phyloP scores from a whole-genome alignment of 2,113 vertebrate genomes.

The Pontoporia blainvillei region DNA sequence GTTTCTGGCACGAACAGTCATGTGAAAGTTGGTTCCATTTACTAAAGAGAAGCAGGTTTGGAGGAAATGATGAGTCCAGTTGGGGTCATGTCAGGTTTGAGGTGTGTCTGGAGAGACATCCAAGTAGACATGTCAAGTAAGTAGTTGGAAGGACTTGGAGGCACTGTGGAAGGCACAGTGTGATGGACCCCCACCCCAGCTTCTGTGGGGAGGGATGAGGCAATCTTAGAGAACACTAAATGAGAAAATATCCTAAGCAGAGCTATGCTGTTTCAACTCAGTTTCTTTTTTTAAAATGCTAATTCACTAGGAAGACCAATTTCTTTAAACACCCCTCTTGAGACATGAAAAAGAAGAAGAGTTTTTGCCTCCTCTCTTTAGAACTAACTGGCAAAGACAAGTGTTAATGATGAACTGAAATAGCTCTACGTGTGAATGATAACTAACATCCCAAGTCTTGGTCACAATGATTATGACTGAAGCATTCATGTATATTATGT shows the following conservation, averaged over 20 bases:
- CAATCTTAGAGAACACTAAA: background rate
- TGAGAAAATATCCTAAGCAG: background rate
- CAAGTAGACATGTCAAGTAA: background rate
- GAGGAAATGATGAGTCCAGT: background rate
- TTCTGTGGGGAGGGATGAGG: background rate
- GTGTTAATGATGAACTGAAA: slow-evolving; percentile 58
- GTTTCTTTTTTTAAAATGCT: background rate
- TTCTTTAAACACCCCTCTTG: slow-evolving; percentile 19
- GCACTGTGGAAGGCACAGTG: background rate
- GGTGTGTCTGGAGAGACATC: background rate
- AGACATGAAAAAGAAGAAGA: slow-evolving; percentile 42
- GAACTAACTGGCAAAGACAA: slow-evolving; percentile 48
- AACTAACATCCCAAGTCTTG: background rate
- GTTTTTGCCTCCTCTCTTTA: slow-evolving; percentile 43
- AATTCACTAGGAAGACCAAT: background rate
- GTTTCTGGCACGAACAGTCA: background rate
- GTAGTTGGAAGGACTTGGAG: too few species aligned
- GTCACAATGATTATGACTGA: background rate
- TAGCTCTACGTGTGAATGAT: slow-evolving; percentile 15
- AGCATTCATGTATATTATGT: background rate
- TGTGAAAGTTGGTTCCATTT: background rate
- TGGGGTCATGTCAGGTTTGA: background rate
- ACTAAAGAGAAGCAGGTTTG: background rate
- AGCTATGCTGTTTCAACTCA: background rate
- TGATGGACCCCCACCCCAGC: fast-evolving